phyloP scores from a whole-genome alignment of 2,797 vertebrate genomes.

The Epinephelus coioides region DNA sequence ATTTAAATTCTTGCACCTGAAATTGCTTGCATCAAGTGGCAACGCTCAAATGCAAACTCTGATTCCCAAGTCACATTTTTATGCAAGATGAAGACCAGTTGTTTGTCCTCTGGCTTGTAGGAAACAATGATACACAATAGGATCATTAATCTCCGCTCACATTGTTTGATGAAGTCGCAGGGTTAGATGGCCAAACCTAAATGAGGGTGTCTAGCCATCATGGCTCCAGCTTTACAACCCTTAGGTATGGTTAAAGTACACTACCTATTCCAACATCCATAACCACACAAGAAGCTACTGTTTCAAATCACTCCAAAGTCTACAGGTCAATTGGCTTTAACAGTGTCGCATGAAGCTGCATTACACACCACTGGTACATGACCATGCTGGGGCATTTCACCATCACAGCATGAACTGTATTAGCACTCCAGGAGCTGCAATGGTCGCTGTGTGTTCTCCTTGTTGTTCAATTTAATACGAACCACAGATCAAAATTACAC shows the following conservation, averaged over 20 bases:
- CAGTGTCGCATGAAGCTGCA: conserved; percentile 1
- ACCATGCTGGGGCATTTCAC: not conserved
- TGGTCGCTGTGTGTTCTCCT: not conserved
- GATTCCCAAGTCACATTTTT: not conserved
- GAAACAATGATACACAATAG: not conserved
- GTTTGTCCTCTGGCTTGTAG: not conserved
- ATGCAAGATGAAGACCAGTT: not conserved
- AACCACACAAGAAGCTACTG: conserved; percentile 14
- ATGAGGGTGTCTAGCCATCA: conserved; percentile 24
- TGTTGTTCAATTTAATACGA: not conserved
- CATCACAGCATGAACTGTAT: not conserved
- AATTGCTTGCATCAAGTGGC: not conserved
- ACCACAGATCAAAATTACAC: not conserved
- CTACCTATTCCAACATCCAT: conserved; percentile 8
- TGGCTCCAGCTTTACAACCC: conserved; percentile 51
- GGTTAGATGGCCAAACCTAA: conserved; percentile 30
- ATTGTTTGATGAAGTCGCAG: not conserved
- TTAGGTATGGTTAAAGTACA: conserved; percentile 56
- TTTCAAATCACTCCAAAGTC: conserved; percentile 60
- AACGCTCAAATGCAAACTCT: not conserved
- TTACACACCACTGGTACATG: not conserved
- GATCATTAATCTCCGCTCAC: not conserved
- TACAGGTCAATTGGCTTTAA: conserved; percentile 43
- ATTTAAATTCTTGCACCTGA: not conserved
- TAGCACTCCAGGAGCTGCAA: not conserved